phyloP scores from a whole-genome alignment of 2,888 invertebrate genomes.

The Tinea pellionella region DNA sequence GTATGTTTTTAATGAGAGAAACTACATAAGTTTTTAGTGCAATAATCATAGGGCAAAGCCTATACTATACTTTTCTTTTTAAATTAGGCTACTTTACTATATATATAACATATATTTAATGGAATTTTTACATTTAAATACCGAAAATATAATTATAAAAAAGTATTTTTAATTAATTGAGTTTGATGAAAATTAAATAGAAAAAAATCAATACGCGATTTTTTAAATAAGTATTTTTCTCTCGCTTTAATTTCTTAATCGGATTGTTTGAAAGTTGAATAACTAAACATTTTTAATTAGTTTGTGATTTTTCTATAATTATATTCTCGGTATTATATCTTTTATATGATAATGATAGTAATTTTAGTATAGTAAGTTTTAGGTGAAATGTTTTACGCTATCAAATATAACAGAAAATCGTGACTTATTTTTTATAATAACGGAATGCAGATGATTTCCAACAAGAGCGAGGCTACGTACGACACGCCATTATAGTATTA shows the following conservation, averaged over 20 bases:
- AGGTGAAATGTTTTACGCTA: neutral
- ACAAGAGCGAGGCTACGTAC: neutral
- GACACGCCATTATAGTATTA: neutral
- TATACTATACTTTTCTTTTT: slow-evolving; percentile 51
- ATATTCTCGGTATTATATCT: slow-evolving; percentile 12
- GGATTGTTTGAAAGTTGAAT: no score
- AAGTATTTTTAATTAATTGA: neutral
- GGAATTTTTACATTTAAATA: neutral
- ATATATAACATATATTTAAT: slow-evolving; percentile 13
- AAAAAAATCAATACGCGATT: no score
- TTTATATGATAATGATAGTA: slow-evolving; percentile 16
- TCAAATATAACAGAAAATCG: neutral
- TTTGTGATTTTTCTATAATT: neutral
- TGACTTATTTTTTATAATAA: neutral
- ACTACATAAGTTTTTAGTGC: slow-evolving; percentile 58
- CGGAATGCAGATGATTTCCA: neutral
- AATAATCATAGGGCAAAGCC: slow-evolving; percentile 65
- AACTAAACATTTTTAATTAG: no score
- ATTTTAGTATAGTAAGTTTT: neutral
- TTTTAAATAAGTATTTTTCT: no score
- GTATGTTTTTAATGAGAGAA: slow-evolving; percentile 34
- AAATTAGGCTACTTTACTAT: slow-evolving; percentile 25
- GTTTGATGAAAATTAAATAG: no score
- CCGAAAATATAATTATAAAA: neutral
- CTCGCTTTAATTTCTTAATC: no score